Evolutionary conservation across 2,797 vertebrate genomes (phyloP).

Genomic region (Phataginus tetradactyla): DNA sequence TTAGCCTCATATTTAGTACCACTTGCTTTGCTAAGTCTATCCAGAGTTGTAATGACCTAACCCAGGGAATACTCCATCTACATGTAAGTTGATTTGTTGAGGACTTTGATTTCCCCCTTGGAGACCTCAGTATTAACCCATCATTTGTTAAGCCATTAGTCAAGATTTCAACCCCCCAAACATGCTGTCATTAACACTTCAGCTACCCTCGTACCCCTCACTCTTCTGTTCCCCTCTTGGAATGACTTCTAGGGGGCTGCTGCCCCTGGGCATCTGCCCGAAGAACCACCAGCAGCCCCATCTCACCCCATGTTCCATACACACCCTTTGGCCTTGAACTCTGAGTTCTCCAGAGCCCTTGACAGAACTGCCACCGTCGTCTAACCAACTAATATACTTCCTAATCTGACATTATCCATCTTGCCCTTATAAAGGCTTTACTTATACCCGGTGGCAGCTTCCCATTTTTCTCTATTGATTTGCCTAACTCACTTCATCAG

Average conservation of each 20-base stretch:
- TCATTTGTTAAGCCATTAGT: conserved; percentile 65
- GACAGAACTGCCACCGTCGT: neutral
- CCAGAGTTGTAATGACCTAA: conserved; percentile 60
- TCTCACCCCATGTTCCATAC: neutral
- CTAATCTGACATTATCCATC: neutral
- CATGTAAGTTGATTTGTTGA: conserved; percentile 30
- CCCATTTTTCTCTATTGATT: conserved; percentile 33
- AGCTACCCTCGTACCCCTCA: neutral
- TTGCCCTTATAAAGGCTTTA: neutral
- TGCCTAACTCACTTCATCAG: neutral
- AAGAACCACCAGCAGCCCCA: no score
- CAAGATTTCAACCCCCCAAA: conserved; percentile 38
- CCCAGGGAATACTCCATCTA: conserved; percentile 34
- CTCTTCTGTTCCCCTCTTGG: neutral
- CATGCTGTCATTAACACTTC: neutral
- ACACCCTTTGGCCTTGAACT: neutral
- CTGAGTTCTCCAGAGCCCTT: neutral
- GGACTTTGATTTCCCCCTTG: conserved; percentile 58
- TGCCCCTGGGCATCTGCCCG: neutral
- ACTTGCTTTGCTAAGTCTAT: conserved; percentile 60
- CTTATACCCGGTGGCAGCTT: neutral
- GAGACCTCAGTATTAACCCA: conserved; percentile 58
- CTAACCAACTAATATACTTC: neutral
- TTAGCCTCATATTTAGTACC: conserved; percentile 4
- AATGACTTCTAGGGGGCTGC: neutral